Percentiles rank a stretch among this genome's conserved stretches.
Evolutionary conservation across 2,113 vertebrate species (phyloP).

Genomic region (Hylia prasina): DNA sequence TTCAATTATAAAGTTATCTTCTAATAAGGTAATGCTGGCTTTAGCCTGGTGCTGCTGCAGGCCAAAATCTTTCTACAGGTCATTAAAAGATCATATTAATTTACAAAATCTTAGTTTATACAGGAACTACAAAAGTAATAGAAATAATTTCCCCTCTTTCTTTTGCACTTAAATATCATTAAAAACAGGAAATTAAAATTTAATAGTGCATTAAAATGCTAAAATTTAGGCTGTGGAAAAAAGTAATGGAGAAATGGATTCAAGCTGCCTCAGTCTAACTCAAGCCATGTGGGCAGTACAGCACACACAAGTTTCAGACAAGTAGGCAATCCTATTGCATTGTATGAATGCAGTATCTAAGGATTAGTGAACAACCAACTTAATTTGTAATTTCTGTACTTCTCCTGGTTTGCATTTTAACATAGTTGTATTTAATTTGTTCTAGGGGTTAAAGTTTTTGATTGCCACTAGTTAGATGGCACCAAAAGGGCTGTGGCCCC

Average conservation of each 20-base stretch:
- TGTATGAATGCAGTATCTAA: not conserved
- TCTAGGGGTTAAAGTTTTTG: conserved; percentile 22
- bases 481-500: not conserved
- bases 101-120: not conserved
- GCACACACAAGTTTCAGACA: not conserved
- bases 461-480: not conserved
- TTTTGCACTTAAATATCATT: conserved; percentile 18
- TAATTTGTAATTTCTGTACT: conserved; percentile 24
- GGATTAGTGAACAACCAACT: not conserved
- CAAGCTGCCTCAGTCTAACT: conserved; percentile 43
- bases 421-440: conserved; percentile 1
- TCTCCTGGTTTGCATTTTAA: conserved; percentile 1
- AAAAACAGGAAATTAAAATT: conserved; percentile 62
- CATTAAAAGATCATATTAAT: not conserved
- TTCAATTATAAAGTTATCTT: not conserved
- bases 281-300: not conserved
- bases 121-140: not conserved
- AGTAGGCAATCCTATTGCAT: not conserved
- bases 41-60: not conserved
- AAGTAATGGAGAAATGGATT: conserved; percentile 56
- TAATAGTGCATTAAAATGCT: conserved; percentile 54
- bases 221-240: conserved; percentile 38
- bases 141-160: not conserved
- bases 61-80: not conserved
- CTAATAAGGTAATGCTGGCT: not conserved